Base-by-base conservation (phyloP, 2,797 vertebrate species). In the Lithobates sylvaticus region DNA sequence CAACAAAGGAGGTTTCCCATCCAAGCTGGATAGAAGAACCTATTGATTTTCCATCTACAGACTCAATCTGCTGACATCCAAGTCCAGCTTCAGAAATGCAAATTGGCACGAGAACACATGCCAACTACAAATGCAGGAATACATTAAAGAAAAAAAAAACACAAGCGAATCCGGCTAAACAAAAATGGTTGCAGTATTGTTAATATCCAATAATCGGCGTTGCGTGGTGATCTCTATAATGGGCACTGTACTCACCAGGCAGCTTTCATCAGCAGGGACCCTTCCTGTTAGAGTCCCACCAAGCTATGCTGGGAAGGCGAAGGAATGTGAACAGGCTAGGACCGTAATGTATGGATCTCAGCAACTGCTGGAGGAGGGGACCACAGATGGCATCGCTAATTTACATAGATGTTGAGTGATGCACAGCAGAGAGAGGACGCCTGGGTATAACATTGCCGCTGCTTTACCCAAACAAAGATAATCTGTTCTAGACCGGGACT, bases 321-420 rank as follows among this genome's bases (percentile, higher is more conserved):
- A 32, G 80, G 75, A 83, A 87, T 87, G 80, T 72, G 58, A 78
- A 50, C 69, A 26, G 67, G 76, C 9, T 32, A 72, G 32, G 23
- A 13, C 69, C n/a, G 29, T 16, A 26, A 67, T 77, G 75, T 7
- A 36, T 61, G 75, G 36, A 42, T 61, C 50, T 26, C 39, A 34
- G 70, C 72, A 65, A 77, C 26, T 78, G 68, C 39, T 73, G 13
- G 50, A 54, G 79, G 65, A 77, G 79, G 42, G 85, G 79, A 67
- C 27, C 67, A 70, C 85, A 86, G 79, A 82, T 86, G 85, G 80
- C 54, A 71, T 34, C 44, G 67, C 2, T 3, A 18, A 88, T 76
- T 85, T 68, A 84, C 90, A 89, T 88, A 85, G 84, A 89, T 88
- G 83, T 42, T 78, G 68, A 89, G 84, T 86, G 85, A 89, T 50